Base-by-base conservation (phyloP, 2,797 vertebrate genomes). In the Sebastes hopkinsi region DNA sequence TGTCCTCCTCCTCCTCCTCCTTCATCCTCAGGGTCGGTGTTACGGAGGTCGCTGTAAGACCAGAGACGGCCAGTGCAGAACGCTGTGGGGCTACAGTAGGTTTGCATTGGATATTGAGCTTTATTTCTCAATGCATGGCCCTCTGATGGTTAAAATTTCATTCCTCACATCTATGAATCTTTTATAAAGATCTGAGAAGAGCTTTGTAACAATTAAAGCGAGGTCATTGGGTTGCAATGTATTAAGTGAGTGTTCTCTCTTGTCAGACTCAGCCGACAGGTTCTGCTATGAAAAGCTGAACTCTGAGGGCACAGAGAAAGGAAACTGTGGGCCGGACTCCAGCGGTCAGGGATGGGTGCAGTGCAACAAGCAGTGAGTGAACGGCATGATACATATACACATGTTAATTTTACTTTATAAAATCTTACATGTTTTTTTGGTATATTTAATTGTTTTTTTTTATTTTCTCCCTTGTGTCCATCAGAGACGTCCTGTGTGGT, bases 201-300 rank as follows among this genome's bases (percentile, higher is more conserved):
- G 42, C 60, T 55, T 60, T 12, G 22, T 8, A 61, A 10, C 5
- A 2, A 16, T 80, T 16, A n/a, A 29, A 25, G 36, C 36, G 36
- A 38, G 1, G 32, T 1, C 20, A 42, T 5, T 2, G 3, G n/a
- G n/a, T 66, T 55, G 12, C 5, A 1, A 16, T 55, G 22, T 29
- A 1, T 22, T 14, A 22, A 34, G 16, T 79, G 4, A 73, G 34
- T 11, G 1, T 42, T 50, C 3, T 81, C 22, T 75, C 18, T 27
- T 46, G 42, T 79, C 77, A 98, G 98, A 82, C 88, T 96, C 97
- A 0, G 97, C 98, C 0, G 98, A 99, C 91, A 96, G 98, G 58
- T 97, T 98, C 94, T 99, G 98, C 92, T 99, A 99, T 2, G 98
- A 99, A 91, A 99, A 97, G 88, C 95, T 99, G 86, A 99, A 99